Evolutionary conservation across 2,797 vertebrate genomes (phyloP).

Genomic region (Amblyraja radiata): DNA sequence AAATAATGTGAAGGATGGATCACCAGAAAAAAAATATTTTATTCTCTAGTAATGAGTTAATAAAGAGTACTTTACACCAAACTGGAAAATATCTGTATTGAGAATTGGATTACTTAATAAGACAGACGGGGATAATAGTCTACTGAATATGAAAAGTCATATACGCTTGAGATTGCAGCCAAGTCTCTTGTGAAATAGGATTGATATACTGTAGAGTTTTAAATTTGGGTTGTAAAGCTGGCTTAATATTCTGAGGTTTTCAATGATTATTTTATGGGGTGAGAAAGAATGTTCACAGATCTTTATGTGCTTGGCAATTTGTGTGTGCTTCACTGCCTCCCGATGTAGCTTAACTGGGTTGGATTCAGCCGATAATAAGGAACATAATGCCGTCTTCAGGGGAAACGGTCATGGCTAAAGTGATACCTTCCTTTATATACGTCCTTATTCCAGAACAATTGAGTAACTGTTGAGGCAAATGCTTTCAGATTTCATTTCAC

Average conservation of each 20-base stretch:
- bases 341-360: background rate
- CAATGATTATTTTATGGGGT: background rate
- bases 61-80: background rate
- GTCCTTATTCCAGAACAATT: background rate
- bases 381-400: background rate
- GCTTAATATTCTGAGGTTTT: background rate
- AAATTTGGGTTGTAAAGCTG: slow-evolving; percentile 6
- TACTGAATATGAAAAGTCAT: background rate
- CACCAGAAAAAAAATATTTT: background rate
- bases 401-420: background rate
- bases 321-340: background rate
- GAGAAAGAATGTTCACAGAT: background rate
- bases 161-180: background rate
- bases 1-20: background rate
- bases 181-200: background rate
- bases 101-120: background rate
- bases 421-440: background rate
- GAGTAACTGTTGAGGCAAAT: background rate
- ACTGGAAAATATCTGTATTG: slow-evolving; percentile 5
- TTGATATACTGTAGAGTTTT: background rate
- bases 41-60: background rate
- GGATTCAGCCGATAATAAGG: background rate
- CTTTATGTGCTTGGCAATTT: background rate
- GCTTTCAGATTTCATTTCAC: background rate
- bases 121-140: background rate